Evolutionary conservation across 1,140 invertebrate genomes (phyloP).

Genomic region (Anastrepha obliqua): DNA sequence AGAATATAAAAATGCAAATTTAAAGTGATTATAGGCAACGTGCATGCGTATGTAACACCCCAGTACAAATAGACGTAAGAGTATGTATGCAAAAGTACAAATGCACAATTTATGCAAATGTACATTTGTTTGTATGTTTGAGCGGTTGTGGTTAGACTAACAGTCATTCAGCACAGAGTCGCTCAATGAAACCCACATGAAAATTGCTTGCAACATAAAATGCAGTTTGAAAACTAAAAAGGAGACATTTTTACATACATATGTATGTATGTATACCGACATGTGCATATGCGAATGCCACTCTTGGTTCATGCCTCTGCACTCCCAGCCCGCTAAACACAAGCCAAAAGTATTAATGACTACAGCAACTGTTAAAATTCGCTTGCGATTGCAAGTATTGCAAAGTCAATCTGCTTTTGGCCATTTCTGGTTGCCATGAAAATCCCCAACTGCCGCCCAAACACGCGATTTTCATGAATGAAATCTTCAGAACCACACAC

Average conservation of each 20-base stretch:
- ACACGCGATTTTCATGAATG: constrained; percentile 23
- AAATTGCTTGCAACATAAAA: not conserved
- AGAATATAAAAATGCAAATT: constrained; percentile 11
- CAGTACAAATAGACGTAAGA: not conserved
- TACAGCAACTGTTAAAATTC: no score
- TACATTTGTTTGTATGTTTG: no score
- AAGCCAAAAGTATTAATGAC: no score
- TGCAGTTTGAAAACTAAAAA: not conserved
- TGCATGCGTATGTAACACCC: not conserved
- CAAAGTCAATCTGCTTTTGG: not conserved
- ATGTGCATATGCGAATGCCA: no score
- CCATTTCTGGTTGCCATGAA: not conserved
- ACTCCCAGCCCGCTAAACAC: no score
- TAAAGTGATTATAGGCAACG: not conserved
- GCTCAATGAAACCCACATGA: constrained; percentile 20
- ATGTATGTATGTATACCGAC: no score
- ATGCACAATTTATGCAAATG: no score
- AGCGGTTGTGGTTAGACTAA: no score
- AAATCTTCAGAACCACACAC: constrained; percentile 10
- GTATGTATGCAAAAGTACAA: not conserved
- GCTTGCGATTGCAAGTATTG: no score
- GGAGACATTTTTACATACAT: no score
- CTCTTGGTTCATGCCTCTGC: no score
- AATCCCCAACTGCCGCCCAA: not conserved
- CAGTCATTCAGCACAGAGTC: not conserved